These are phyloP conservation scores for Melopsittacus undulatus DNA, from an alignment of 2,797 vertebrate genomes.

Conservation along the genomic window DNA sequence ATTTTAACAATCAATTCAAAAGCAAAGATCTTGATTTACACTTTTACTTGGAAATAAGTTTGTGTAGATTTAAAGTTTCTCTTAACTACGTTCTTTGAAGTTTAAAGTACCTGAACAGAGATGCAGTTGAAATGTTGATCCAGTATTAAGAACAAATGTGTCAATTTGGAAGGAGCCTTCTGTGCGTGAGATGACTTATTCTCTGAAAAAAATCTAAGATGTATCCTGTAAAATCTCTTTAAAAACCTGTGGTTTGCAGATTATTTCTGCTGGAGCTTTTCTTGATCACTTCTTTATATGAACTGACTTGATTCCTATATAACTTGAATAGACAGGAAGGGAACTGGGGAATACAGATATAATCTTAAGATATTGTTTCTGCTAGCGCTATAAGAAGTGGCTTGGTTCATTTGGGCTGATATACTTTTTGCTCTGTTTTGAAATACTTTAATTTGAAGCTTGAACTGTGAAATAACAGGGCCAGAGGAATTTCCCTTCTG, in stretches of 20 bases:
- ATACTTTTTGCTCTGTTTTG: conserved; percentile 3
- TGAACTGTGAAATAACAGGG: conserved; percentile 1
- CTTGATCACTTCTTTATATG: background rate
- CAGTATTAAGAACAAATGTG: background rate
- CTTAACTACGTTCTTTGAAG: background rate
- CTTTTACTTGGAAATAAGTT: background rate
- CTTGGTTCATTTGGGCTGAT: conserved; percentile 21
- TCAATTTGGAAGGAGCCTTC: background rate
- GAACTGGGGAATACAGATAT: conserved; percentile 8
- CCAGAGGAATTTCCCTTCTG: conserved; percentile 26
- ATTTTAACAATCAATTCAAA: background rate
- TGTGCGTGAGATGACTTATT: background rate
- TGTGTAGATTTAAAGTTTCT: background rate
- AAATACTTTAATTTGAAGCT: conserved; percentile 42
- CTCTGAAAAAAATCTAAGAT: background rate
- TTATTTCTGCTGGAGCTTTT: background rate
- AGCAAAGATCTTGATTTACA: background rate
- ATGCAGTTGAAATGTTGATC: background rate
- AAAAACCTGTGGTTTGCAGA: background rate
- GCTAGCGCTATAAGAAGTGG: background rate
- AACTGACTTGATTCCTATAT: conserved; percentile 21
- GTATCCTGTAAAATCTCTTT: background rate
- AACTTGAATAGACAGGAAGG: background rate
- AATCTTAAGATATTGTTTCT: conserved; percentile 37
- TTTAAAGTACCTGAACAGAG: background rate